Percentiles rank a stretch among this genome's conserved stretches.
phyloP scores from a whole-genome alignment of 2,797 vertebrate genomes.

The Sebastes aleutianus region DNA sequence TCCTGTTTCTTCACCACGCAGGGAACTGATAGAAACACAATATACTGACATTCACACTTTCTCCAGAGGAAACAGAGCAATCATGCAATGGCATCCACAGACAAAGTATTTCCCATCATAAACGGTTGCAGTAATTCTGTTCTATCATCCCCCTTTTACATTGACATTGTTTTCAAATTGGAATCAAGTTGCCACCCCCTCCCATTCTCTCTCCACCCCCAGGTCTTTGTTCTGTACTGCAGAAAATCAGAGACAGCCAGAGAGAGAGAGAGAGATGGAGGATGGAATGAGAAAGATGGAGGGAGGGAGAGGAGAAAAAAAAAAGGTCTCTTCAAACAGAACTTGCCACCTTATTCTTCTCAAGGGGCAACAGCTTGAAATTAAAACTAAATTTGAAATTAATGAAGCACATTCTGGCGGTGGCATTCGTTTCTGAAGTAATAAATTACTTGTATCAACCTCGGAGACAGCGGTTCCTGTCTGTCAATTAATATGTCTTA shows the following conservation, averaged over 20 bases:
- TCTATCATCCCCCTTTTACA: slow-evolving; percentile 71
- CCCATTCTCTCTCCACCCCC: slow-evolving; percentile 37
- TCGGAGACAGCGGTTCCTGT: slow-evolving; percentile 99
- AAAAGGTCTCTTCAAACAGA: slow-evolving; percentile 96
- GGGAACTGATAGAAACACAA: slow-evolving; percentile 56
- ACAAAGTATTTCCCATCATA: slow-evolving; percentile 63
- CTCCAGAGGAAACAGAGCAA: slow-evolving; percentile 53
- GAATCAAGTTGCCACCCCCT: slow-evolving; percentile 77
- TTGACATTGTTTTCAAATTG: slow-evolving; percentile 86
- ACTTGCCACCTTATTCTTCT: slow-evolving; percentile 99
- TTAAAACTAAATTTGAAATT: slow-evolving; percentile 99
- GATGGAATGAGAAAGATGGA: slow-evolving; percentile 52
- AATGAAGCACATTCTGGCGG: slow-evolving; percentile 99
- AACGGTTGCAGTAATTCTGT: slow-evolving; percentile 70
- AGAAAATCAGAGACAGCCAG: slow-evolving; percentile 74
- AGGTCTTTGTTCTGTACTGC: slow-evolving; percentile 88
- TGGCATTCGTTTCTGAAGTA: slow-evolving; percentile 99
- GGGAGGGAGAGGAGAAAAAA: slow-evolving; percentile 73
- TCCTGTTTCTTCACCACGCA: slow-evolving; percentile 43
- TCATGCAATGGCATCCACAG: slow-evolving; percentile 44
- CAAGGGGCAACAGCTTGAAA: slow-evolving; percentile 99
- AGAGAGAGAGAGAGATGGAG: slow-evolving; percentile 68
- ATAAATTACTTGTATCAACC: slow-evolving; percentile 99
- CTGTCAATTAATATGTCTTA: slow-evolving; percentile 99
- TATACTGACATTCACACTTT: slow-evolving; percentile 47